phyloP scores from a whole-genome alignment of 2,797 vertebrate species.

The Leucoraja ocellata region DNA sequence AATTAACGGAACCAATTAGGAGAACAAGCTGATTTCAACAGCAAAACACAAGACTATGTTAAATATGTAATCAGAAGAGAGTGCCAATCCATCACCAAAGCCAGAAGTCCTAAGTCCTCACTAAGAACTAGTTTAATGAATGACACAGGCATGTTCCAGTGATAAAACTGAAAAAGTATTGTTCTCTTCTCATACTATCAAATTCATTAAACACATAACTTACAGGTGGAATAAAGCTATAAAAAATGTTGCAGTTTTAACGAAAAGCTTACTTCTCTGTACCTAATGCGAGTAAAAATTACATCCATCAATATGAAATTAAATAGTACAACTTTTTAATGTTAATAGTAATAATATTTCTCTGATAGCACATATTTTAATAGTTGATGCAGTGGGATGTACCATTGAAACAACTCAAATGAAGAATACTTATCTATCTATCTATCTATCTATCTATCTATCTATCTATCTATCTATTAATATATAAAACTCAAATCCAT shows the following conservation, averaged over 20 bases:
- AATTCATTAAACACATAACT: neutral
- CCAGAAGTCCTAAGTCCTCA: neutral
- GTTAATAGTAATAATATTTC: neutral
- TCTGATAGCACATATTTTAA: neutral
- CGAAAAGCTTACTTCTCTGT: neutral
- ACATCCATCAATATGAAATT: neutral
- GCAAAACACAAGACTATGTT: neutral
- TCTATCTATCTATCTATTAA: too few species aligned
- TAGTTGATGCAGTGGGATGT: neutral
- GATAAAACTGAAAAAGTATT: neutral
- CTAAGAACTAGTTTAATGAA: neutral
- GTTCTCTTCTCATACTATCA: neutral
- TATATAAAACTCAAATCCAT: too few species aligned
- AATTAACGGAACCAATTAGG: neutral
- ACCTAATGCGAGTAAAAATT: neutral
- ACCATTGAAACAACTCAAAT: neutral
- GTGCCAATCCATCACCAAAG: neutral
- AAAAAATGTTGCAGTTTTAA: neutral
- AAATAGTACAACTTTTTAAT: neutral
- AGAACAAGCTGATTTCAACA: neutral
- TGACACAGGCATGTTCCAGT: neutral
- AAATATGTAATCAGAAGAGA: neutral
- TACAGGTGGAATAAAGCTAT: neutral
- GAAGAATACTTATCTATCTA: too few species aligned
- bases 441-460: too few species aligned